These are phyloP conservation scores for Vesta saturnalis DNA, from an alignment of 2,888 invertebrate genomes.

Conservation along the genomic window DNA sequence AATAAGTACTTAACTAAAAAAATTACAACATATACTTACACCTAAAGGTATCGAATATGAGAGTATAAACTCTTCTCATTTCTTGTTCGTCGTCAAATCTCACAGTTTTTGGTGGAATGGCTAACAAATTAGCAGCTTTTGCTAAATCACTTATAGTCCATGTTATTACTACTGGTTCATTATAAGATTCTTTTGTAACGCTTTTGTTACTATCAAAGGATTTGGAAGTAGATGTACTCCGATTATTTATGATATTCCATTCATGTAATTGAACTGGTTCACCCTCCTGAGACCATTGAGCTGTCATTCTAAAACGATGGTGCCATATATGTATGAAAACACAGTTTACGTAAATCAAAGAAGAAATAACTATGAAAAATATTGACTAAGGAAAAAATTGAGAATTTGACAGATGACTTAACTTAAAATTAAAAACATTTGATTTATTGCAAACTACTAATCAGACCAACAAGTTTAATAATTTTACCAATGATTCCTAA, in stretches of 20 bases:
- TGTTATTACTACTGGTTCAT: conserved; percentile 48
- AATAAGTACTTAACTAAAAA: background rate
- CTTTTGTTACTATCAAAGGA: conserved; percentile 32
- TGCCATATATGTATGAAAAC: background rate
- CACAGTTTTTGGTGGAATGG: conserved; percentile 64
- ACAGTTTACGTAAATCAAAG: background rate
- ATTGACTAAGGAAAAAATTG: too few species aligned
- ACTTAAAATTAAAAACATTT: too few species aligned
- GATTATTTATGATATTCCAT: conserved; percentile 56
- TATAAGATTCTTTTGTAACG: conserved; percentile 16
- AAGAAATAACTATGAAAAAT: background rate
- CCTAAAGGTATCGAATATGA: conserved; percentile 79
- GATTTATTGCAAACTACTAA: too few species aligned
- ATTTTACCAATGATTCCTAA: too few species aligned
- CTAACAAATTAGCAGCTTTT: conserved; percentile 68
- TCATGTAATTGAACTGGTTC: conserved; percentile 53
- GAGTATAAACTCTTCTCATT: conserved; percentile 76
- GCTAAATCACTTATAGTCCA: conserved; percentile 64
- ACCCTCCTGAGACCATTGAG: conserved; percentile 44
- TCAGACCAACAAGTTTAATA: too few species aligned
- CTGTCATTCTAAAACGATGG: conserved; percentile 45
- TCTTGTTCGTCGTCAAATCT: conserved; percentile 74
- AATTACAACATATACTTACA: conserved; percentile 66
- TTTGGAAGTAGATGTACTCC: conserved; percentile 38
- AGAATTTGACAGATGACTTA: too few species aligned